These are phyloP conservation scores for Spinibarbus caldwelli DNA, from an alignment of 2,797 vertebrate genomes.

Conservation along the genomic window DNA sequence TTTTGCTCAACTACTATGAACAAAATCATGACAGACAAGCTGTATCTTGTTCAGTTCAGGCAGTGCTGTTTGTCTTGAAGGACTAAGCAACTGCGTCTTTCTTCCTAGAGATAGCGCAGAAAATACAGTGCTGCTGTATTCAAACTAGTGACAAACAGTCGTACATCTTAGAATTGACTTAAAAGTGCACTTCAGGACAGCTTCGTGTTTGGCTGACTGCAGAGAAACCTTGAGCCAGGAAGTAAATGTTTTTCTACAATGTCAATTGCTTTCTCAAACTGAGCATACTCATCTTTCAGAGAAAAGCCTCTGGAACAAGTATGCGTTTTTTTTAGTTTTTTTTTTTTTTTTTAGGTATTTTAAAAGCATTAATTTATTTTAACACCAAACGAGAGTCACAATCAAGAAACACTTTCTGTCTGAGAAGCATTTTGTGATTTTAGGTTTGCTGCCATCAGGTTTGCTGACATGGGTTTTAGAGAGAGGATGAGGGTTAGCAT, in stretches of 20 bases:
- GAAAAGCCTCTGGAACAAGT: slow-evolving; percentile 9
- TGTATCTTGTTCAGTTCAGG: slow-evolving; percentile 43
- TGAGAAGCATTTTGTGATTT: background rate
- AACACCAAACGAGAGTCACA: background rate
- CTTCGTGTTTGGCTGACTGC: slow-evolving; percentile 36
- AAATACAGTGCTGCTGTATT: background rate
- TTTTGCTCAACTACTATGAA: slow-evolving; percentile 23
- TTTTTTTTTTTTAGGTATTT: background rate
- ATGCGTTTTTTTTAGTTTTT: background rate
- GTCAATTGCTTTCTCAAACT: slow-evolving; percentile 16
- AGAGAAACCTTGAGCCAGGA: slow-evolving; percentile 16
- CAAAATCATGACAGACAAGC: slow-evolving; percentile 35
- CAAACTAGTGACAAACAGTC: background rate
- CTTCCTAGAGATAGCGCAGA: slow-evolving; percentile 1
- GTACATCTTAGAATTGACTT: slow-evolving; percentile 8
- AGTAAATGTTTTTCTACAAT: slow-evolving; percentile 33
- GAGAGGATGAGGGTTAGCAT: background rate
- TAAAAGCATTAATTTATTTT: background rate
- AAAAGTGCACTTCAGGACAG: slow-evolving; percentile 30
- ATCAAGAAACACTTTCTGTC: background rate
- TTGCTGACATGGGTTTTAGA: background rate
- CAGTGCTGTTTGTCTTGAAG: slow-evolving; percentile 9
- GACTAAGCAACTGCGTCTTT: slow-evolving; percentile 23
- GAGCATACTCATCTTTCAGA: background rate
- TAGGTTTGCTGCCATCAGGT: background rate